Evolutionary conservation across 2,113 vertebrate species (phyloP).

Genomic region (Oncorhynchus mykiss): DNA sequence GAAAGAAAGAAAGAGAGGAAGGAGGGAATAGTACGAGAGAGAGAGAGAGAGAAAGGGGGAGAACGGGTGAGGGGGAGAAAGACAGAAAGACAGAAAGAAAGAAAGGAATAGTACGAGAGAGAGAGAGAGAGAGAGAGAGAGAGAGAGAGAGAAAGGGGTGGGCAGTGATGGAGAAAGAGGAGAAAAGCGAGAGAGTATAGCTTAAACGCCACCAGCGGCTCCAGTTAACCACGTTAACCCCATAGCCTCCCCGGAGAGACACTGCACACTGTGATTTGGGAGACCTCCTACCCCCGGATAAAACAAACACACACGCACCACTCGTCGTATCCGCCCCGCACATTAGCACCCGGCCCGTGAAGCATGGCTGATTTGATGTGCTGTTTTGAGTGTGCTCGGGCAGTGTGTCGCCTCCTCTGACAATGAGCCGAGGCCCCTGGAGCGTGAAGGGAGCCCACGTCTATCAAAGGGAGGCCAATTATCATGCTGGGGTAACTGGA

Average conservation of each 20-base stretch:
- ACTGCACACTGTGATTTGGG: neutral
- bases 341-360: slow-evolving; percentile 45
- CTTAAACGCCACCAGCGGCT: slow-evolving; percentile 58
- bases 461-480: slow-evolving; percentile 69
- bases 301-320: slow-evolving; percentile 37
- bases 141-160: neutral
- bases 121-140: neutral
- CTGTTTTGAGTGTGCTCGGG: slow-evolving; percentile 66
- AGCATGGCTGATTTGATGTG: slow-evolving; percentile 68
- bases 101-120: neutral
- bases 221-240: slow-evolving; percentile 64
- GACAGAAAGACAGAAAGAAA: neutral
- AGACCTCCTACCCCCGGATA: slow-evolving; percentile 32
- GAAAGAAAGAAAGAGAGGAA: no score
- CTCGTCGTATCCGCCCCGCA: slow-evolving; percentile 32
- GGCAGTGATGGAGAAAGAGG: slow-evolving; percentile 1
- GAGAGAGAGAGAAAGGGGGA: neutral
- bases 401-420: slow-evolving; percentile 62
- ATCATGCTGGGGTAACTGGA: slow-evolving; percentile 67
- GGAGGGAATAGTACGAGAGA: no score
- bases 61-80: neutral
- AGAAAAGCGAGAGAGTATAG: slow-evolving; percentile 33
- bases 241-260: slow-evolving; percentile 43
- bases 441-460: slow-evolving; percentile 66
- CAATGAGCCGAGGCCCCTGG: slow-evolving; percentile 60